Evolutionary conservation across 2,797 vertebrate genomes (phyloP).

Genomic region (Sebastiscus tertius): DNA sequence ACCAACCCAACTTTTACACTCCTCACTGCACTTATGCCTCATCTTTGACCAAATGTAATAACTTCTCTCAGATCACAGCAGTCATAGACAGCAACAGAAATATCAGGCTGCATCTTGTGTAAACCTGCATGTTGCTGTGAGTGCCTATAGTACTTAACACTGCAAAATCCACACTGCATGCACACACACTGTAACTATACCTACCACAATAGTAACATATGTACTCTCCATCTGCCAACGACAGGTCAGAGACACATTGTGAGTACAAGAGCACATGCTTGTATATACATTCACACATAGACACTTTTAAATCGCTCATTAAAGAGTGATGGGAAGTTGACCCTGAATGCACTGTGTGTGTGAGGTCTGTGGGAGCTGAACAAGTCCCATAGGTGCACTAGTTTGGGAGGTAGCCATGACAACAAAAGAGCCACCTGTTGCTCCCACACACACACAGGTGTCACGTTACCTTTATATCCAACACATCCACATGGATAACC

Average conservation of each 20-base stretch:
- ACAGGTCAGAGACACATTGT: constrained; percentile 63
- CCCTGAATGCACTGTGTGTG: constrained; percentile 9
- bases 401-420: constrained; percentile 62
- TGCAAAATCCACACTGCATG: constrained; percentile 58
- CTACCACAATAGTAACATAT: constrained; percentile 83
- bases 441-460: constrained; percentile 30
- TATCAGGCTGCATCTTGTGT: not conserved
- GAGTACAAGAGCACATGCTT: constrained; percentile 2
- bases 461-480: constrained; percentile 51
- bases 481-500: not conserved
- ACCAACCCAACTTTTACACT: not conserved
- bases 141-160: constrained; percentile 14
- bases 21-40: not conserved
- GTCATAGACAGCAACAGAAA: constrained; percentile 10
- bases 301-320: constrained; percentile 37
- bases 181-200: constrained; percentile 61
- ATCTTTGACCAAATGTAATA: not conserved
- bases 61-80: not conserved
- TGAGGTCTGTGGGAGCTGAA: constrained; percentile 17
- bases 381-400: constrained; percentile 19
- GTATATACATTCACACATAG: not conserved
- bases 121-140: not conserved
- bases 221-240: constrained; percentile 79
- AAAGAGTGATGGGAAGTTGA: constrained; percentile 58
- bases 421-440: constrained; percentile 66